Evolutionary conservation across 2,888 invertebrate genomes (phyloP).

Genomic region (Xanthorhoe spadicearia): DNA sequence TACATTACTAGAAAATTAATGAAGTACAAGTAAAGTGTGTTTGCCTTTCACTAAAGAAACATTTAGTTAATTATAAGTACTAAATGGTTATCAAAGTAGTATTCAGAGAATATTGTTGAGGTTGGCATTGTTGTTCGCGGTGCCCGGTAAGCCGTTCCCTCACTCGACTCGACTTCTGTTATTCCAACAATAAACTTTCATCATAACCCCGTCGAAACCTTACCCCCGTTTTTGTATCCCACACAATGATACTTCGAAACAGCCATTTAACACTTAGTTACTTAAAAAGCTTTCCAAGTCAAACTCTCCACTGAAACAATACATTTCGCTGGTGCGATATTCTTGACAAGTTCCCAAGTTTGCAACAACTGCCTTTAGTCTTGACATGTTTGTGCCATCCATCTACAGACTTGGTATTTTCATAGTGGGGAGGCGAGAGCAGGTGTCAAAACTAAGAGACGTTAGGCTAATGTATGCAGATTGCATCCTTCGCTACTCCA

Average conservation of each 20-base stretch:
- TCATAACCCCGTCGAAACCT: conserved; percentile 34
- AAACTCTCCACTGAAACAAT: conserved; percentile 54
- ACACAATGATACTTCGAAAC: conserved; percentile 50
- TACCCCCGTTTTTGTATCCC: conserved; percentile 36
- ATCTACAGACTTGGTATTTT: conserved; percentile 65
- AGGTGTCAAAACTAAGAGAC: conserved; percentile 83
- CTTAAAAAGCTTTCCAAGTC: conserved; percentile 57
- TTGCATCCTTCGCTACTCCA: conserved; percentile 74
- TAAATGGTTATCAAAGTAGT: conserved; percentile 27
- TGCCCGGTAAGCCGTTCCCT: conserved; percentile 27
- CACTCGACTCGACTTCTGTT: conserved; percentile 27
- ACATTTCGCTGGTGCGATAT: conserved; percentile 55
- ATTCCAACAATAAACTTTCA: conserved; percentile 34
- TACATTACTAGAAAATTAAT: conserved; percentile 16
- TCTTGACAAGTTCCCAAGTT: conserved; percentile 62
- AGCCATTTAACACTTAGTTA: conserved; percentile 56
- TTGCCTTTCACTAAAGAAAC: conserved; percentile 28
- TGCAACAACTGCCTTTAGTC: conserved; percentile 67
- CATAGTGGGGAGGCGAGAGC: conserved; percentile 65
- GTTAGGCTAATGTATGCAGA: conserved; percentile 84
- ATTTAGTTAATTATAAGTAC: conserved; percentile 25
- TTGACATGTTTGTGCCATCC: conserved; percentile 78
- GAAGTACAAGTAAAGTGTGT: conserved; percentile 23
- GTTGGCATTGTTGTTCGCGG: conserved; percentile 26
- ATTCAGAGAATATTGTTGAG: conserved; percentile 26